phyloP scores from a whole-genome alignment of 2,888 invertebrate genomes.

The Brachypalpus laphriformis region DNA sequence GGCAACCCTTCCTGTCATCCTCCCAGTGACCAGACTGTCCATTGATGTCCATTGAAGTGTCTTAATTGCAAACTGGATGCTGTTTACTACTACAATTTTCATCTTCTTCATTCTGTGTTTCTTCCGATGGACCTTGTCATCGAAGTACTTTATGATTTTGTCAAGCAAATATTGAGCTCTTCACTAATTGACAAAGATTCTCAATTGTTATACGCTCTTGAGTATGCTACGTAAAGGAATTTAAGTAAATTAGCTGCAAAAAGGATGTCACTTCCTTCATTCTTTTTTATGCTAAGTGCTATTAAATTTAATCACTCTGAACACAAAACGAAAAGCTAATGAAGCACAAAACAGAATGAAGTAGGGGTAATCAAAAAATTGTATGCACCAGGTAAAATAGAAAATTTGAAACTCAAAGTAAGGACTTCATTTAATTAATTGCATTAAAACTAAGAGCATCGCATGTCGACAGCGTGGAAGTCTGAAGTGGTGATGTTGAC shows the following conservation, averaged over 20 bases:
- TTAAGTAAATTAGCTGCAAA: slow-evolving; percentile 24
- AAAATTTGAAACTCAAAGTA: slow-evolving; percentile 56
- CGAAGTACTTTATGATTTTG: slow-evolving; percentile 43
- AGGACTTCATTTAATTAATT: slow-evolving; percentile 58
- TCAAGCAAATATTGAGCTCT: slow-evolving; percentile 53
- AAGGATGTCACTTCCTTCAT: background rate
- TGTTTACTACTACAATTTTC: slow-evolving; percentile 34
- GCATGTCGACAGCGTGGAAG: background rate
- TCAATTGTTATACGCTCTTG: background rate
- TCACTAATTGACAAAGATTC: slow-evolving; percentile 53
- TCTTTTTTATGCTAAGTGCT: slow-evolving; percentile 35
- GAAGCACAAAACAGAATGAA: slow-evolving; percentile 36
- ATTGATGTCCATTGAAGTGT: slow-evolving; percentile 25
- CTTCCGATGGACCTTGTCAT: slow-evolving; percentile 8
- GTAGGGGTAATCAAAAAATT: background rate
- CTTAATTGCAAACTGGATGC: slow-evolving; percentile 57
- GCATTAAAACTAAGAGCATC: slow-evolving; percentile 27
- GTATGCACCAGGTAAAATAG: slow-evolving; percentile 22
- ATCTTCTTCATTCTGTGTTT: background rate
- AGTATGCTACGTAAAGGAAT: slow-evolving; percentile 16
- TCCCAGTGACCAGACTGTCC: background rate
- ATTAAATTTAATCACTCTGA: slow-evolving; percentile 49
- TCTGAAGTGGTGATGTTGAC: background rate
- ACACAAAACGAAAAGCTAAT: slow-evolving; percentile 37
- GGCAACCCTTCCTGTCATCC: slow-evolving; percentile 26